These are phyloP conservation scores for Yoshiicerus persimilis DNA, from an alignment of 1,140 invertebrate species.

Conservation along the genomic window DNA sequence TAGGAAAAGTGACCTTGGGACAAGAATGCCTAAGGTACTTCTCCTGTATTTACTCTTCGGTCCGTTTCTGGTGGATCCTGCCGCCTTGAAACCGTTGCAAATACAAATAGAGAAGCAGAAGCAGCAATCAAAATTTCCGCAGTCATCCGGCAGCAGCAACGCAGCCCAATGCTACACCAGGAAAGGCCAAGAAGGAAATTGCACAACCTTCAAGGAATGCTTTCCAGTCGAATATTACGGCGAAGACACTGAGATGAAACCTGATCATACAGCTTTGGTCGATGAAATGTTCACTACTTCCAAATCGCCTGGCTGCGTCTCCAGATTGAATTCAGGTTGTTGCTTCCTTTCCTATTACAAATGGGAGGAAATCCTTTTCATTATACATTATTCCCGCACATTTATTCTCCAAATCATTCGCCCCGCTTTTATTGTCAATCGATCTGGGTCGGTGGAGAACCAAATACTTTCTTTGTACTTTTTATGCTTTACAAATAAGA, in stretches of 20 bases:
- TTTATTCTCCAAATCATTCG: not conserved
- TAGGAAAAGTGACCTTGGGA: not conserved
- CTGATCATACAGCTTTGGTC: not conserved
- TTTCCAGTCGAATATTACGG: not conserved
- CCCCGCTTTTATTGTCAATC: not conserved
- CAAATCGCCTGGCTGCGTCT: not conserved
- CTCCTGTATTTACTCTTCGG: not conserved
- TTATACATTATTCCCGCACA: not conserved
- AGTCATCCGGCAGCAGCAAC: not conserved
- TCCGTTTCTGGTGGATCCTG: not conserved
- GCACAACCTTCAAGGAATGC: not conserved
- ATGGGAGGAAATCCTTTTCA: not conserved
- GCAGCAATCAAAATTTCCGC: not conserved
- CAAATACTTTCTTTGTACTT: too few relatives aligned
- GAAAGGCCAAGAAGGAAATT: not conserved
- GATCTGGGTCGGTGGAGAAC: not conserved
- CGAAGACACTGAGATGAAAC: not conserved
- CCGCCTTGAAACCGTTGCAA: not conserved
- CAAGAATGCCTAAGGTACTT: not conserved
- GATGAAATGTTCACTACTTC: not conserved
- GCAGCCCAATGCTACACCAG: not conserved
- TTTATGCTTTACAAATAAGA: too few relatives aligned
- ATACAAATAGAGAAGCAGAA: not conserved
- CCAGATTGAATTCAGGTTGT: not conserved
- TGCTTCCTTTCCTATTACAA: not conserved